Conservation (phyloP, 2,113 vertebrate genomes). For the Eupsittula cactorum region DNA sequence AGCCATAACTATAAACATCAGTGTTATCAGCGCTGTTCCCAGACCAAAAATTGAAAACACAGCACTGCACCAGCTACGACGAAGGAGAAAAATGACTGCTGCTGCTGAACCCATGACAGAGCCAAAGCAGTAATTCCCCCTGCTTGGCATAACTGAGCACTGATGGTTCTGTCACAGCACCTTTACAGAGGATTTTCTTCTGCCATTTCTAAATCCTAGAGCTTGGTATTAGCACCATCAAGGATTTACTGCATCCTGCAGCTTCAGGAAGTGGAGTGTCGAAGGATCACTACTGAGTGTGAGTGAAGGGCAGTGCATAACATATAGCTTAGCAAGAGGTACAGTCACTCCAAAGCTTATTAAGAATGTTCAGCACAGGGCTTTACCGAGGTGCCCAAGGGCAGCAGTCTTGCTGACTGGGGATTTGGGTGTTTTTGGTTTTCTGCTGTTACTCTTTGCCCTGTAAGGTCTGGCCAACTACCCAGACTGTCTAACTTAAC, state of each 20-base stretch:
- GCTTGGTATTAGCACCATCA: background rate
- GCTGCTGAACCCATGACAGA: background rate
- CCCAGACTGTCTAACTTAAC: accelerated
- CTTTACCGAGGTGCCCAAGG: background rate
- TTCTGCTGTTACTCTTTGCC: background rate
- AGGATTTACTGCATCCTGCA: background rate
- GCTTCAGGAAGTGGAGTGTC: background rate
- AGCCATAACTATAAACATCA: no score
- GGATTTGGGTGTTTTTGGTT: background rate
- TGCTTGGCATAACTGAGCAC: background rate
- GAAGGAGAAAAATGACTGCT: no score
- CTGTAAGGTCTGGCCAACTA: background rate
- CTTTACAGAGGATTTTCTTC: background rate
- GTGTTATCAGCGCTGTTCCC: no score
- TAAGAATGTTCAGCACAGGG: background rate
- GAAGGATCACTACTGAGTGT: background rate
- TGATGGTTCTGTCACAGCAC: background rate
- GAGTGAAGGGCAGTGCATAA: background rate
- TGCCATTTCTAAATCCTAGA: background rate
- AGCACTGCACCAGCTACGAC: no score
- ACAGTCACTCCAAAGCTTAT: background rate
- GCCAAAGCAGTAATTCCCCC: background rate
- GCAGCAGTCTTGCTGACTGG: background rate
- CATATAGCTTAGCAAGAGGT: background rate
- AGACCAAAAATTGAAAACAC: no score